phyloP scores from a whole-genome alignment of 37 sponge, comb jelly and placozoan species.

The Chondrilla cf. caribensis region DNA sequence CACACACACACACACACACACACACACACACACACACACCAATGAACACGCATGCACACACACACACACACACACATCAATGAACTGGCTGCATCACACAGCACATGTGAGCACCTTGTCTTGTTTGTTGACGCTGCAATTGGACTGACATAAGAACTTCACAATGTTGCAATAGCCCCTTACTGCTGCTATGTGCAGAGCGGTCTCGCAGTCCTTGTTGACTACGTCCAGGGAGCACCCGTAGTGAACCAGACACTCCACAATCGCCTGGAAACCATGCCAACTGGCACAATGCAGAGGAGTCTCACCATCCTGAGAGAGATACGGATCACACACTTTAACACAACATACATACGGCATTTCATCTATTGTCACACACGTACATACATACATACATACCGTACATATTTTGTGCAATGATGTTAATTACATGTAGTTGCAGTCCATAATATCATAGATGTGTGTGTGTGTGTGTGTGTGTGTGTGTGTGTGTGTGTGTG shows the following conservation, averaged over 20 bases:
- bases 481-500: too few species aligned
- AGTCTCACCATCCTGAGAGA: slow-evolving; percentile 82
- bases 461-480: not conserved
- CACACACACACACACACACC: too few species aligned
- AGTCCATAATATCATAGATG: too few species aligned
- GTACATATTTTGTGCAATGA: not conserved
- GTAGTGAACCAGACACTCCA: slow-evolving; percentile 60
- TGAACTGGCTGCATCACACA: too few species aligned
- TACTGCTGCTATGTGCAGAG: slow-evolving; percentile 83
- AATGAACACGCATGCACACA: too few species aligned
- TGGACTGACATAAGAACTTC: slow-evolving; percentile 54
- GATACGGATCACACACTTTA: not conserved
- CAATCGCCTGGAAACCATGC: slow-evolving; percentile 80
- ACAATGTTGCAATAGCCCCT: slow-evolving; percentile 75
- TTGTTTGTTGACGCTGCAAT: slow-evolving; percentile 39
- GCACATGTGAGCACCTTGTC: too few species aligned
- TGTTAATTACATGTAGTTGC: too few species aligned
- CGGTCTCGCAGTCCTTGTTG: slow-evolving; percentile 72
- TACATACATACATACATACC: not conserved
- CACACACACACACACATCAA: too few species aligned
- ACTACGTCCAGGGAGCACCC: slow-evolving; percentile 38
- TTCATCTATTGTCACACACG: not conserved
- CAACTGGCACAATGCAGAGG: slow-evolving; percentile 73
- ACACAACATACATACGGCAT: too few species aligned
- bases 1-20: too few species aligned